Evolutionary conservation across 2,888 invertebrate species (phyloP), one percentile per base, ranked within the genome.

Genomic region (Sthenelais limicola): DNA sequence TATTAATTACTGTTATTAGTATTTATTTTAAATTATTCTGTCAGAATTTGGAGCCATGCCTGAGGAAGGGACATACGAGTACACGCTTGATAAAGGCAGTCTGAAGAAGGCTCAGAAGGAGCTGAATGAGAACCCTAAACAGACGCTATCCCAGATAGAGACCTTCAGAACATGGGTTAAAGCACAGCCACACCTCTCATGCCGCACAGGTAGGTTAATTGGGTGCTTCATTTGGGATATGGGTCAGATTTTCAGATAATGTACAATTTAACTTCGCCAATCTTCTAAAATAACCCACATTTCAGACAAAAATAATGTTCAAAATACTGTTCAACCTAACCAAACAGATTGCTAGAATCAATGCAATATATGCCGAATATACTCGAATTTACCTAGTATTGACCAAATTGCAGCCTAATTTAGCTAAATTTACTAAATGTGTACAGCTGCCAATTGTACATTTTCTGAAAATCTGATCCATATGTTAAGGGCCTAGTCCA

Each of bases 41-140:
- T n/a, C n/a, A n/a, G n/a, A n/a, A n/a, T n/a, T n/a, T n/a, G n/a
- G n/a, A n/a, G n/a, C n/a, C n/a, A 49, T 49, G 69, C 21, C 30
- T 18, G 69, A 21, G 7, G 51, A 35, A 24, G 38, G 69, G 5
- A 33, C 32, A 3, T 71, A 74, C 54, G 47, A 33, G 54, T 67
- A 71, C 30, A 38, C 43, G 12, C 43, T 74, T 38, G 71, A 71
- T 35, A 70, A 51, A 21, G 62, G 15, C 32, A 52, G 69, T n/a
- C 24, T 62, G 32, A 73, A 70, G 54, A 74, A 74, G 56, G 74
- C 74, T 5, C 56, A 73, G 47, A 62, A 74, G 35, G 74, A 74
- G 69, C 54, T 74, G 12, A 73, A 69, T 26, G 74, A 74, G 51
- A 56, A 74, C 21, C 74, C 74, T 4, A 26, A 30, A 51, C 33